Evolutionary conservation across 2,888 invertebrate species (phyloP), one percentile per base, ranked within the genome.

Genomic region (Pogonocherus hispidulus): DNA sequence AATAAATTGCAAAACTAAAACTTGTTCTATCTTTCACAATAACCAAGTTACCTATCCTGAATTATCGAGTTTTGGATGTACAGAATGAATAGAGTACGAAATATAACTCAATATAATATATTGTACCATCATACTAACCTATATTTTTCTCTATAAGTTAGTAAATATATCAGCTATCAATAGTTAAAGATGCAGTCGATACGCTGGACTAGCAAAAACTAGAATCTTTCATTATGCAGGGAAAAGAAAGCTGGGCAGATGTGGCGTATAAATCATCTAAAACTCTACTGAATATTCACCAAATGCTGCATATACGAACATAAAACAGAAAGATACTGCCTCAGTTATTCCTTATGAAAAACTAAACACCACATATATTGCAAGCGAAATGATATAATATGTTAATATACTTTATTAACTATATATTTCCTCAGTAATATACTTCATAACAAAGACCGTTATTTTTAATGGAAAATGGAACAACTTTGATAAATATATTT

Each of bases 231-330:
- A 57, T 57, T 57, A 46, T 57, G 22, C 14, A n/a, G 44, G 19
- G 57, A 16, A 57, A 57, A 57, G 44, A 57, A 57, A 57, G 57
- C 23, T 16, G 23, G 52, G 57, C 57, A 57, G 57, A 57, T 44
- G 57, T 57, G 44, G 57, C 57, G 23, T 22, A 57, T 57, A 57
- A 57, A 57, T 57, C 57, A 57, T 22, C n/a, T n/a, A 57, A 52
- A 56, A 46, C 57, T 44, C 57, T 57, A 57, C 57, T 57, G 57
- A 57, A 57, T 57, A 57, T 57, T 57, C 57, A 46, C 46, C 57
- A 57, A 57, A 27, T 57, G 57, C 44, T 46, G 44, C 41, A 57
- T 57, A 57, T 57, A 57, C 27, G 57, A 57, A 57, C 46, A 46
- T 57, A 57, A 46, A 57, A 46, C 59, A 47, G 18, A 47, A 11